phyloP scores from a whole-genome alignment of 2,888 invertebrate species.

The Girardia tigrina region DNA sequence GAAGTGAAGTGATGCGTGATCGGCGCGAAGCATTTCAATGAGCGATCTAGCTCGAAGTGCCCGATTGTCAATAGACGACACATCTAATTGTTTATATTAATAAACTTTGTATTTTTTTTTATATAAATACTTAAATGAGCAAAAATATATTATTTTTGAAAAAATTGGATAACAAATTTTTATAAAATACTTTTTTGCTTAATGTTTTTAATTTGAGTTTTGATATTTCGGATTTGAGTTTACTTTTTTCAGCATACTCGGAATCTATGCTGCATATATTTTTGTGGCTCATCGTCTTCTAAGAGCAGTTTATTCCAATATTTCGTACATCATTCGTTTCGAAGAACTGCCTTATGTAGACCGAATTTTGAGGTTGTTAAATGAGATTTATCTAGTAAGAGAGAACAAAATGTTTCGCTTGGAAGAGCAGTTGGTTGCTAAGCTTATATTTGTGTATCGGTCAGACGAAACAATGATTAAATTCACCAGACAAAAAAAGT shows the following conservation, averaged over 20 bases:
- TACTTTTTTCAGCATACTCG: conserved; percentile 29
- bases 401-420: conserved; percentile 77
- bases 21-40: too few species aligned
- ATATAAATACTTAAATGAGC: too few species aligned
- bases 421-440: conserved; percentile 93
- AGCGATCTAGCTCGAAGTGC: too few species aligned
- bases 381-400: conserved; percentile 62
- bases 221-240: too few species aligned
- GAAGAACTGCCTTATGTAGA: conserved; percentile 57
- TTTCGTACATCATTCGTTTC: conserved; percentile 30
- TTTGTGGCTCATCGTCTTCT: conserved; percentile 33
- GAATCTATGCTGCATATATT: conserved; percentile 35
- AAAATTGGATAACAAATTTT: too few species aligned
- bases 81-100: too few species aligned
- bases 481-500: conserved; percentile 33
- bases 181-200: too few species aligned
- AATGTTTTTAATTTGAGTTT: too few species aligned
- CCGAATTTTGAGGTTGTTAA: conserved; percentile 54
- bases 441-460: conserved; percentile 88
- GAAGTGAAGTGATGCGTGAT: too few species aligned
- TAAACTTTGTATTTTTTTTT: too few species aligned
- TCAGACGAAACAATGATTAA: conserved; percentile 38
- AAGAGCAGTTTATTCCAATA: conserved; percentile 28
- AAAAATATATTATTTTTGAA: too few species aligned
- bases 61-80: too few species aligned